These are phyloP conservation scores for Channa maculata DNA, from an alignment of 2,113 vertebrate genomes.

Conservation along the genomic window DNA sequence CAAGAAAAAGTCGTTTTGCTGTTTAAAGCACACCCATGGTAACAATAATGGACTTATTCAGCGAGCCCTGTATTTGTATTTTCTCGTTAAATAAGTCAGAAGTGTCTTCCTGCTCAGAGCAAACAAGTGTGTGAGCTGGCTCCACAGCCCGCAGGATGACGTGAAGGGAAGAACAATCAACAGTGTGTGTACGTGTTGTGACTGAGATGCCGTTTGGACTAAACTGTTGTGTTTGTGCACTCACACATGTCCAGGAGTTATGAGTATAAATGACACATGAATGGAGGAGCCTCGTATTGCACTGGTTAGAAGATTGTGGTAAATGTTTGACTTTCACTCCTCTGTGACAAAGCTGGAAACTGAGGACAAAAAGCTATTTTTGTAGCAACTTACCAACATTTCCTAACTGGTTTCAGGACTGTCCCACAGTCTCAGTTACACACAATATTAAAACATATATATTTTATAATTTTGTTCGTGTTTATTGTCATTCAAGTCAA, in stretches of 20 bases:
- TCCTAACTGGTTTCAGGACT: conserved; percentile 2
- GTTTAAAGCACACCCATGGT: conserved; percentile 62
- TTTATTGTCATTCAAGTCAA: too few relatives aligned
- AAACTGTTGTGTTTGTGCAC: conserved; percentile 18
- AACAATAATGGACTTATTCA: conserved; percentile 66
- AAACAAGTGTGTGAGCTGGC: conserved; percentile 59
- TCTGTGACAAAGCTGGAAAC: conserved; percentile 42
- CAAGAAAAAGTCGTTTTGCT: conserved; percentile 52
- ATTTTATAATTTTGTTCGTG: too few relatives aligned
- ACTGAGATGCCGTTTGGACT: conserved; percentile 15
- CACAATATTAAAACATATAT: too few relatives aligned
- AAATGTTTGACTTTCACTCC: conserved; percentile 42
- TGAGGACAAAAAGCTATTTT: conserved; percentile 39
- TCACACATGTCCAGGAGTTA: conserved; percentile 30
- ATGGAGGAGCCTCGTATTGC: conserved; percentile 32
- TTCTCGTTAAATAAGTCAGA: conserved; percentile 59
- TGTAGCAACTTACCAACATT: conserved; percentile 36
- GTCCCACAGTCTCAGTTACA: background rate
- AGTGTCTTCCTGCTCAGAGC: conserved; percentile 50
- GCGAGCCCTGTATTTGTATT: conserved; percentile 42
- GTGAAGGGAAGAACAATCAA: conserved; percentile 52
- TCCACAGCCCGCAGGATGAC: conserved; percentile 21
- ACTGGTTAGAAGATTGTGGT: conserved; percentile 7
- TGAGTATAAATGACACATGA: conserved; percentile 24
- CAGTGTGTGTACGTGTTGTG: conserved; percentile 60